Conservation (phyloP, 2,888 invertebrate species). For the Argyresthia goedartella region DNA sequence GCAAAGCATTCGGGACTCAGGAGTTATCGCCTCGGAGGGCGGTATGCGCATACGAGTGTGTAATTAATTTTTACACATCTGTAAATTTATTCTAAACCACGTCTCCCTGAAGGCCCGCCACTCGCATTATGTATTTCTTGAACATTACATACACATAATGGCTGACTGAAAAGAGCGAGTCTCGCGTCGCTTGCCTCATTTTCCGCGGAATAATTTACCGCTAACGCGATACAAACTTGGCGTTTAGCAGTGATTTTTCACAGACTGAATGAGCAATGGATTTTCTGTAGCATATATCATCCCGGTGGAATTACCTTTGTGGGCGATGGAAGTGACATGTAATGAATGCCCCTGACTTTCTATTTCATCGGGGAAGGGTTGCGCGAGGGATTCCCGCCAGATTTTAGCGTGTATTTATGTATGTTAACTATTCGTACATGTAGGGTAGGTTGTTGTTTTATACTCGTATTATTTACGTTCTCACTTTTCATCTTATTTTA, state of each 20-base stretch:
- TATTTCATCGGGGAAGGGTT: conserved; percentile 10
- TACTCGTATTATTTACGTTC: too few species aligned
- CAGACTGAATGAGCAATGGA: not conserved
- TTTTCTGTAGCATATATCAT: conserved; percentile 1
- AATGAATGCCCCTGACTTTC: conserved; percentile 9
- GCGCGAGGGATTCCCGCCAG: not conserved
- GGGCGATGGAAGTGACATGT: conserved; percentile 2
- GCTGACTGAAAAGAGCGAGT: too few species aligned
- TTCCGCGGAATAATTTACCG: not conserved
- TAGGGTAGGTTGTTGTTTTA: too few species aligned
- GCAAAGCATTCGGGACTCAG: too few species aligned
- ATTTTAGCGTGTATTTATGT: not conserved
- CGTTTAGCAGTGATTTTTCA: not conserved
- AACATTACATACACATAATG: not conserved
- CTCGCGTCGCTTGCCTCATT: not conserved
- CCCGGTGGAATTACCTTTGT: not conserved
- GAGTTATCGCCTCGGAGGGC: too few species aligned
- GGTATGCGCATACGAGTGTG: too few species aligned
- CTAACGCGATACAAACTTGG: too few species aligned
- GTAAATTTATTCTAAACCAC: conserved; percentile 23
- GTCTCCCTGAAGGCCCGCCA: conserved; percentile 22
- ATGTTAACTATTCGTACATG: too few species aligned
- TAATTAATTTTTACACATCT: conserved; percentile 19
- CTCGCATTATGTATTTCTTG: not conserved
- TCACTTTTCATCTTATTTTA: too few species aligned